Conservation (phyloP, 2,113 vertebrate species). For the Trachemys scripta region DNA sequence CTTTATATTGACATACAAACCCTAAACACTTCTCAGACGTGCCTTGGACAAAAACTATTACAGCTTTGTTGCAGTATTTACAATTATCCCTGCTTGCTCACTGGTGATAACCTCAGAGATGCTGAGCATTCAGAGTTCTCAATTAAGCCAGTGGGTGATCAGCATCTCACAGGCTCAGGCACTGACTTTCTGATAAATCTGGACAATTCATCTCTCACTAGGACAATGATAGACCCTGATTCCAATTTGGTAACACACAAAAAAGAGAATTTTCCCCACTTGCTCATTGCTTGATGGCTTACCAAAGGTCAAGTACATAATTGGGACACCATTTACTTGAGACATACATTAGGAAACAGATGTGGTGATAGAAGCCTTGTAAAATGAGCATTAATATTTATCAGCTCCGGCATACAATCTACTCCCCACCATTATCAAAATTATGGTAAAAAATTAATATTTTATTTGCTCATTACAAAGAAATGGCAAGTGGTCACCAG, state of each 20-base stretch:
- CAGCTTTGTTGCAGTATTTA: background rate
- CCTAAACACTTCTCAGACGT: background rate
- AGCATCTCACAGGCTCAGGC: background rate
- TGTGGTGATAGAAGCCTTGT: background rate
- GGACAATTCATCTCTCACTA: background rate
- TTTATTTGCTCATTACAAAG: background rate
- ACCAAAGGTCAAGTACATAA: background rate
- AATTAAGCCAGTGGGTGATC: background rate
- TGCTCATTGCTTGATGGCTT: background rate
- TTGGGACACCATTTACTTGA: rapidly evolving
- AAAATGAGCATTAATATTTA: rapidly evolving
- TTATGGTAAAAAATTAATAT: rapidly evolving
- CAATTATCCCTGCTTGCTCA: background rate
- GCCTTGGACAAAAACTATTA: background rate
- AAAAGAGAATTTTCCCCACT: background rate
- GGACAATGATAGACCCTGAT: background rate
- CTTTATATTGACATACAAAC: background rate
- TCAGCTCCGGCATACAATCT: background rate
- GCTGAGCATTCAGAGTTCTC: background rate
- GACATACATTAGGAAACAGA: background rate
- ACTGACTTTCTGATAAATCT: background rate
- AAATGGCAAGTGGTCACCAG: background rate
- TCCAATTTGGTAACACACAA: rapidly evolving
- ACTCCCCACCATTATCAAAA: background rate
- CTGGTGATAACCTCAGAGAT: background rate